Evolutionary conservation across 2,888 invertebrate species (phyloP), one percentile per base, ranked within the genome.

Genomic region (Dasysyrphus tricinctus): DNA sequence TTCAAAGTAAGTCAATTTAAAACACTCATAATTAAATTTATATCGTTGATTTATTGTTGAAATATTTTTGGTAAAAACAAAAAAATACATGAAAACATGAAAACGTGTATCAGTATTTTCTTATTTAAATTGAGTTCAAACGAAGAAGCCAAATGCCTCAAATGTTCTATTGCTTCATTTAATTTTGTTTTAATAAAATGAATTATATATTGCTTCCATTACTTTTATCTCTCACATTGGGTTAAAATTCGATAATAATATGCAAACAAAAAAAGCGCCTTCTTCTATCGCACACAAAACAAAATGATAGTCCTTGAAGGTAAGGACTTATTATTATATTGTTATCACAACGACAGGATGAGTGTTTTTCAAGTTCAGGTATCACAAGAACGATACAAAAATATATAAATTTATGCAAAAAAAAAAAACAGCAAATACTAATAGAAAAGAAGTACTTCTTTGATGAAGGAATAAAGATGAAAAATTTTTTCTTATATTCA

Each of bases 321-420:
- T n/a, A 84, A 84, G 80, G 65, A 80, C 80, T 84, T 84, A 84
- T 84, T 70, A 80, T 76, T 84, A 67, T 72, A 83, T 80, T 76
- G 79, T 79, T 74, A 83, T 70, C 74, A 79, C 79, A 70, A 75
- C 57, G 79, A 65, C 80, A 76, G 84, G 70, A 65, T 84, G 84
- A 84, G 79, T 70, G 79, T 65, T 57, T 84, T 78, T 83, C 75
- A 84, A 76, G 83, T 80, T 76, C 79, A 79, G 83, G 79, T 84
- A 76, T 69, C 79, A 79, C 49, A 51, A 61, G 24, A 37, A 51
- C 24, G 34, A 61, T 34, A 56, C n/a, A 16, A 56, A n/a, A 42
- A 42, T 8, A 39, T 19, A 59, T 19, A 42, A 42, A 61, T 39
- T 19, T 32, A 56, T 54, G 11, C 12, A 47, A 8, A n/a, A 37